A percentile compares a stretch with the other conserved stretches of the same genome.
phyloP scores from a whole-genome alignment of 2,797 vertebrate genomes.

The Artibeus jamaicensis region DNA sequence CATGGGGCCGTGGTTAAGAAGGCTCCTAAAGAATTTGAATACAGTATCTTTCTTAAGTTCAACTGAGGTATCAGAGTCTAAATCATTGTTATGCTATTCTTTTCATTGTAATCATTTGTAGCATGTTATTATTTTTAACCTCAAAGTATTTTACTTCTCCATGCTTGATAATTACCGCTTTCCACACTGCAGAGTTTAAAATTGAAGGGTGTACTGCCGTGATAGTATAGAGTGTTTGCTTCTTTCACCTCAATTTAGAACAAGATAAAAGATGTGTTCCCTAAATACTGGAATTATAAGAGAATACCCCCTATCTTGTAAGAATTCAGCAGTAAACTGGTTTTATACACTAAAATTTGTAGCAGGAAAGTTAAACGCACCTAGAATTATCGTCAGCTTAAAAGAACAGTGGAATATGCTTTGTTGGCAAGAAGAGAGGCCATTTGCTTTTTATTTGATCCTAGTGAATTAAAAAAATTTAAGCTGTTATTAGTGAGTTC shows the following conservation, averaged over 20 bases:
- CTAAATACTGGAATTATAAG: constrained; percentile 62
- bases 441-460: constrained; percentile 71
- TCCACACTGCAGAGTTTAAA: background rate
- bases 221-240: constrained; percentile 12
- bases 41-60: background rate
- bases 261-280: constrained; percentile 69
- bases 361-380: constrained; percentile 58
- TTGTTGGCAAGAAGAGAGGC: constrained; percentile 9
- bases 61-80: background rate
- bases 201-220: background rate
- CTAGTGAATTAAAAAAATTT: constrained; percentile 68
- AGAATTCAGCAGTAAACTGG: constrained; percentile 56
- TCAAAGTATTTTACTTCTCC: background rate
- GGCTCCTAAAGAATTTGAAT: background rate
- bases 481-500: constrained; percentile 70
- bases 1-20: background rate
- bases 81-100: background rate
- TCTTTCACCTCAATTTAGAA: constrained; percentile 43
- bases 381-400: constrained; percentile 65
- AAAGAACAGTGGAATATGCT: constrained; percentile 23
- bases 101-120: background rate
- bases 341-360: constrained; percentile 65
- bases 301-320: constrained; percentile 72
- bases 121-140: constrained; percentile 43
- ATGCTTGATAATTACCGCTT: background rate